A percentile compares a stretch with the other conserved stretches of the same genome.
Evolutionary conservation across 2,888 invertebrate genomes (phyloP).

Genomic region (Pollenia labialis): DNA sequence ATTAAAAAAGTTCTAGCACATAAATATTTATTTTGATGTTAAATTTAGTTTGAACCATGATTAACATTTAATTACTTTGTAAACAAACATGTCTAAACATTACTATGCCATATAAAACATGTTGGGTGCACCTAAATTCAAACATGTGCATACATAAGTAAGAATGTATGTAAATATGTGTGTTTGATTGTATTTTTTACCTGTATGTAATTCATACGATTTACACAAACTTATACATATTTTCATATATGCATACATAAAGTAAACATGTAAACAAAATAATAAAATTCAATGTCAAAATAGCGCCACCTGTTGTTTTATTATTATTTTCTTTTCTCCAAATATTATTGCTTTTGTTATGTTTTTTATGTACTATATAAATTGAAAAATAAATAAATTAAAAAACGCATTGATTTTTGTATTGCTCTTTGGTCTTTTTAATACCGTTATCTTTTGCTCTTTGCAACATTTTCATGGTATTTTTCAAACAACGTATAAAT

Average conservation of each 20-base stretch:
- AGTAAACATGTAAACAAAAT: slow-evolving; percentile 57
- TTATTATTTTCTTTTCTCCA: slow-evolving; percentile 3
- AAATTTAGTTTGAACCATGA: slow-evolving; percentile 40
- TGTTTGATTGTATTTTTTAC: no score
- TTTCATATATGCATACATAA: slow-evolving; percentile 24
- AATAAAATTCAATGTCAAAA: slow-evolving; percentile 72
- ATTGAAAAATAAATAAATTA: slow-evolving; percentile 53
- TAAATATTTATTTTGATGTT: slow-evolving; percentile 21
- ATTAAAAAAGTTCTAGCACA: background rate
- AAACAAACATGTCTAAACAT: slow-evolving; percentile 51
- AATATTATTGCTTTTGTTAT: slow-evolving; percentile 22
- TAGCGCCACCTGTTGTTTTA: slow-evolving; percentile 68
- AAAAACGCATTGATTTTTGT: slow-evolving; percentile 49
- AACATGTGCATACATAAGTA: background rate
- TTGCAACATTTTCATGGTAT: background rate
- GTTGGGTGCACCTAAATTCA: background rate
- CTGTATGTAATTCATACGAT: background rate
- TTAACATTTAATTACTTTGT: slow-evolving; percentile 50
- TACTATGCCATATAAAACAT: background rate
- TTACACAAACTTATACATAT: background rate
- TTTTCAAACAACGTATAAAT: slow-evolving; percentile 19
- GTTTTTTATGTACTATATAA: background rate
- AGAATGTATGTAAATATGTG: background rate
- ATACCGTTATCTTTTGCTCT: slow-evolving; percentile 29
- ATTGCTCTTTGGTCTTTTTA: slow-evolving; percentile 10